Evolutionary conservation across 2,888 invertebrate genomes (phyloP).

Genomic region (Urechis unicinctus): DNA sequence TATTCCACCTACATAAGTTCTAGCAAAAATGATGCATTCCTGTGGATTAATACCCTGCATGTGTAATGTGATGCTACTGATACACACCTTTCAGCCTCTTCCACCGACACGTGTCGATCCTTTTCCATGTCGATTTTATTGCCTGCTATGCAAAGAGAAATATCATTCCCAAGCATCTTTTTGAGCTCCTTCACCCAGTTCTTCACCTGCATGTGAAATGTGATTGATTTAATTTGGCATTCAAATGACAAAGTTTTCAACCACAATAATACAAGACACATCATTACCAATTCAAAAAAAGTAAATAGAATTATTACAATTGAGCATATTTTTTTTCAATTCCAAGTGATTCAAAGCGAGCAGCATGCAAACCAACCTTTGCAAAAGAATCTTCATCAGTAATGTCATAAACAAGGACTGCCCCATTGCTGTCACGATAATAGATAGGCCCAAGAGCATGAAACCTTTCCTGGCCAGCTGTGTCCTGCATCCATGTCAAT

Average conservation of each 20-base stretch:
- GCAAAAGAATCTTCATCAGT: slow-evolving; percentile 94
- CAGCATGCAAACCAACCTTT: slow-evolving; percentile 62
- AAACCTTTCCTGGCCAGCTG: slow-evolving; percentile 94
- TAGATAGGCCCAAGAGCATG: slow-evolving; percentile 98
- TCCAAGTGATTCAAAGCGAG: no score
- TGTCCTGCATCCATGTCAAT: slow-evolving; percentile 59
- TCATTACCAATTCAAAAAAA: no score
- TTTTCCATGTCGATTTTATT: slow-evolving; percentile 95
- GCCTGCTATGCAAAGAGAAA: slow-evolving; percentile 86
- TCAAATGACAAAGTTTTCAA: neutral
- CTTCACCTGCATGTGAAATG: slow-evolving; percentile 65
- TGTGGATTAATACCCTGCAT: no score
- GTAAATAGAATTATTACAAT: neutral
- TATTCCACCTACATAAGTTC: no score
- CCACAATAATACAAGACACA: no score
- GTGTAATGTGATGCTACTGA: no score
- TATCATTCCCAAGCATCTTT: slow-evolving; percentile 89
- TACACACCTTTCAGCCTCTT: slow-evolving; percentile 65
- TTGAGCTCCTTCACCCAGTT: slow-evolving; percentile 96
- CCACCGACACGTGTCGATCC: slow-evolving; percentile 74
- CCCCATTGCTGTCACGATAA: slow-evolving; percentile 94
- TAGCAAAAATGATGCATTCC: no score
- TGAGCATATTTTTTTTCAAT: no score
- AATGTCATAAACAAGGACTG: slow-evolving; percentile 94
- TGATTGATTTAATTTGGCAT: neutral